phyloP scores from a whole-genome alignment of 2,888 invertebrate genomes.

The Philereme transversata region DNA sequence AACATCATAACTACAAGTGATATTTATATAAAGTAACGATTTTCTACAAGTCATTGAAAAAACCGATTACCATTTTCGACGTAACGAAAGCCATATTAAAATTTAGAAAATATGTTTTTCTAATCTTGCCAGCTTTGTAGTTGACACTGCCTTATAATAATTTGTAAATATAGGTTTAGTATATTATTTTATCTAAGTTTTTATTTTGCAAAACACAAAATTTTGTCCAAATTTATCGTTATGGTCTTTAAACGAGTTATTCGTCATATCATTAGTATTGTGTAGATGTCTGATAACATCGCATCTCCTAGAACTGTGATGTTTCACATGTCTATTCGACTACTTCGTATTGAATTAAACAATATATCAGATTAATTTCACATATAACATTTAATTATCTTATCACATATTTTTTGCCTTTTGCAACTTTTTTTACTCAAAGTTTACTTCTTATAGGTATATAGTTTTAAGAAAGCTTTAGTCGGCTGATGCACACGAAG shows the following conservation, averaged over 20 bases:
- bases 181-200: conserved; percentile 40
- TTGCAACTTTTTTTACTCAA: conserved; percentile 7
- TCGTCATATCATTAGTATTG: conserved; percentile 52
- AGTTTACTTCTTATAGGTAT: conserved; percentile 6
- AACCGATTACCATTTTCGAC: conserved; percentile 63
- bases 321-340: conserved; percentile 81
- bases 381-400: conserved; percentile 6
- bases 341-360: conserved; percentile 37
- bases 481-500: conserved; percentile 56
- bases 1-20: conserved; percentile 35
- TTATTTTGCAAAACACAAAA: conserved; percentile 21
- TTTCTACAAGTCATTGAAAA: conserved; percentile 28
- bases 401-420: conserved; percentile 14
- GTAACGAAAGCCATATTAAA: conserved; percentile 80
- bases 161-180: conserved; percentile 75
- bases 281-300: conserved; percentile 81
- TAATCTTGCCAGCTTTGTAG: conserved; percentile 82
- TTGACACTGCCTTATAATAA: conserved; percentile 75
- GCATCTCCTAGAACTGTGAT: conserved; percentile 58
- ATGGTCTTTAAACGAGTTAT: conserved; percentile 27
- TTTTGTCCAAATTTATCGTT: conserved; percentile 24
- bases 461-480: conserved; percentile 47
- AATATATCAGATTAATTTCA: conserved; percentile 4
- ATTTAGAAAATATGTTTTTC: conserved; percentile 77
- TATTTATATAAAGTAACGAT: conserved; percentile 24